Conservation (phyloP, 2,888 invertebrate species). For the Phortica okadai region DNA sequence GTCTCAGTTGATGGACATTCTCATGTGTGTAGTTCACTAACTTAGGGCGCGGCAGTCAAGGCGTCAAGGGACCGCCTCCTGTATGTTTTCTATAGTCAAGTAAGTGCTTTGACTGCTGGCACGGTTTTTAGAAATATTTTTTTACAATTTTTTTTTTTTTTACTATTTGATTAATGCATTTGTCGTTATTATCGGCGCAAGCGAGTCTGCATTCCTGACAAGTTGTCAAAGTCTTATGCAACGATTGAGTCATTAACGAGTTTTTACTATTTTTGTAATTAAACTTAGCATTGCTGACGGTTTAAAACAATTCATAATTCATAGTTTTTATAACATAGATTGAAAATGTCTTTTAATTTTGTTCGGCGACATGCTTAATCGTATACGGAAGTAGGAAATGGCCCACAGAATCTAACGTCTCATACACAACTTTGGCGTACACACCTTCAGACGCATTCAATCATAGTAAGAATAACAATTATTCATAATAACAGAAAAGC, state of each 20-base stretch:
- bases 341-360: background rate
- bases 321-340: background rate
- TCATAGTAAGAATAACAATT: background rate
- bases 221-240: conserved; percentile 9
- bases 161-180: background rate
- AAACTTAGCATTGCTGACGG: background rate
- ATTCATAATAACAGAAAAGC: background rate
- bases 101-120: background rate
- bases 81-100: too few relatives aligned
- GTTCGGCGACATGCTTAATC: background rate
- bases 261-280: background rate
- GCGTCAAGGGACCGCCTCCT: too few relatives aligned
- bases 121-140: background rate
- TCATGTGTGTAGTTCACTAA: too few relatives aligned
- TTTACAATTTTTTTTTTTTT: background rate
- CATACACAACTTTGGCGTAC: background rate
- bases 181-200: background rate
- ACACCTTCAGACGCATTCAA: conserved; percentile 1
- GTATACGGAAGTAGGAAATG: conserved; percentile 29
- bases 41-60: too few relatives aligned
- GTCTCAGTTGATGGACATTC: too few relatives aligned
- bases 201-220: conserved; percentile 15
- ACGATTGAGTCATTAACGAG: conserved; percentile 23
- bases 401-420: conserved; percentile 1
- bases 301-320: background rate